A percentile compares a stretch with the other conserved stretches of the same genome.
These are phyloP conservation scores for Drosophila subsilvestris DNA, from an alignment of 2,888 invertebrate species.

Conservation along the genomic window DNA sequence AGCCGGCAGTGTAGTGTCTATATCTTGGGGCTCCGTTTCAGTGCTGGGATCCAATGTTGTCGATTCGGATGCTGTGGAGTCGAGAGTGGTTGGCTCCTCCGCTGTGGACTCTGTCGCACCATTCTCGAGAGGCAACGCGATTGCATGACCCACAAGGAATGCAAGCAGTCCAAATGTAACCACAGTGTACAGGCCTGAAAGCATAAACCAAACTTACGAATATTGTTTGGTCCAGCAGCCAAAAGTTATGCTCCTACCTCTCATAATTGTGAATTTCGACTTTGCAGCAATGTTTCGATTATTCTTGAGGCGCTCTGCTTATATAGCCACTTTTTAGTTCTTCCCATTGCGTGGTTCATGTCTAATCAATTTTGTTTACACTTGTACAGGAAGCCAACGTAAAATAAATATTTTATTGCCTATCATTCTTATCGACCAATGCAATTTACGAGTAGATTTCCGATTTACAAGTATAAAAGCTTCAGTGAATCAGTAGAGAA, in stretches of 20 bases:
- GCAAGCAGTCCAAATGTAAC: neutral
- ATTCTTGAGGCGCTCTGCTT: neutral
- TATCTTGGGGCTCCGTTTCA: neutral
- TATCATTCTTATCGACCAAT: neutral
- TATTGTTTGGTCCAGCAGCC: neutral
- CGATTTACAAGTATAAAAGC: neutral
- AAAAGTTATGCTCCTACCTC: slow-evolving; percentile 1
- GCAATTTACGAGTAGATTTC: neutral
- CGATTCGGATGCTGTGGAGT: neutral
- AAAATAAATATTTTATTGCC: neutral
- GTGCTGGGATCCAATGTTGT: slow-evolving; percentile 2
- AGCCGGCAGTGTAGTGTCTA: slow-evolving; percentile 14
- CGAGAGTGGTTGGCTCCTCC: slow-evolving; percentile 7
- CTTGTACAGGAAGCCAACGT: neutral
- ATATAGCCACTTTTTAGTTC: slow-evolving; percentile 23
- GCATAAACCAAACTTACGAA: neutral
- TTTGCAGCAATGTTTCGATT: neutral
- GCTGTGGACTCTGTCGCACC: slow-evolving; percentile 10
- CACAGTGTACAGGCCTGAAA: neutral
- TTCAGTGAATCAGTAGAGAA: neutral
- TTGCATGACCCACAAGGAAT: neutral
- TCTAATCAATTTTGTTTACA: slow-evolving; percentile 23
- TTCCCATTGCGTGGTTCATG: neutral
- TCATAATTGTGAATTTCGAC: slow-evolving; percentile 11
- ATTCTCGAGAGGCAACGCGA: slow-evolving; percentile 15